Conservation (phyloP, 2,797 vertebrate genomes). For the Miichthys miiuy region DNA sequence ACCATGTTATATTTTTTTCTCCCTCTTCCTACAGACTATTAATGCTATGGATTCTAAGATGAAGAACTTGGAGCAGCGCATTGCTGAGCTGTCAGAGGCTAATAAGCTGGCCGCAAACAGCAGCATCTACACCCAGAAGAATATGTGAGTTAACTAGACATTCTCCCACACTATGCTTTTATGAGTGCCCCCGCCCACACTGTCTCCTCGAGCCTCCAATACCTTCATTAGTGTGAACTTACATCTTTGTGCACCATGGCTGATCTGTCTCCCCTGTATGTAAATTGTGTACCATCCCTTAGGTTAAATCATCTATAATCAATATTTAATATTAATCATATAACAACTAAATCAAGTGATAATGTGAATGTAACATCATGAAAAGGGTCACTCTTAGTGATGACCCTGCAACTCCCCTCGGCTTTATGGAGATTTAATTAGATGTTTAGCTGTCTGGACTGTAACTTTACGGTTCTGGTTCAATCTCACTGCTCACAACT, state of each 20-base stretch:
- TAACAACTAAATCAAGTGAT: neutral
- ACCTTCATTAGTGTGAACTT: conserved; percentile 57
- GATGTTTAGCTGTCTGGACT: neutral
- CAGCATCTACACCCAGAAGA: conserved; percentile 99
- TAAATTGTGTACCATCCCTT: conserved; percentile 10
- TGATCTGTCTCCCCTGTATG: conserved; percentile 20
- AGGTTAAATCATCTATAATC: conserved; percentile 19
- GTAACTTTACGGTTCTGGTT: neutral
- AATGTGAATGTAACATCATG: neutral
- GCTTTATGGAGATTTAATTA: neutral
- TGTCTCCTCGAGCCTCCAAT: conserved; percentile 31
- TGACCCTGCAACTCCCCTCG: neutral
- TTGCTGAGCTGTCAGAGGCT: conserved; percentile 96
- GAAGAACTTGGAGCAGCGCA: conserved; percentile 97
- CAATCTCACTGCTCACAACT: neutral
- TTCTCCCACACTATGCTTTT: conserved; percentile 52
- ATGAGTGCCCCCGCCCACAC: conserved; percentile 42
- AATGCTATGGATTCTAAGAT: conserved; percentile 99
- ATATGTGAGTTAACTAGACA: conserved; percentile 91
- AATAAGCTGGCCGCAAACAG: conserved; percentile 99
- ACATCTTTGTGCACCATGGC: conserved; percentile 17
- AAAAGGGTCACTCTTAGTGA: neutral
- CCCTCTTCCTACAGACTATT: conserved; percentile 89
- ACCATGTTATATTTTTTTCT: conserved; percentile 29
- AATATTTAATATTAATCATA: neutral